Conservation (phyloP, 2,113 vertebrate genomes). For the Tringa solitaria region DNA sequence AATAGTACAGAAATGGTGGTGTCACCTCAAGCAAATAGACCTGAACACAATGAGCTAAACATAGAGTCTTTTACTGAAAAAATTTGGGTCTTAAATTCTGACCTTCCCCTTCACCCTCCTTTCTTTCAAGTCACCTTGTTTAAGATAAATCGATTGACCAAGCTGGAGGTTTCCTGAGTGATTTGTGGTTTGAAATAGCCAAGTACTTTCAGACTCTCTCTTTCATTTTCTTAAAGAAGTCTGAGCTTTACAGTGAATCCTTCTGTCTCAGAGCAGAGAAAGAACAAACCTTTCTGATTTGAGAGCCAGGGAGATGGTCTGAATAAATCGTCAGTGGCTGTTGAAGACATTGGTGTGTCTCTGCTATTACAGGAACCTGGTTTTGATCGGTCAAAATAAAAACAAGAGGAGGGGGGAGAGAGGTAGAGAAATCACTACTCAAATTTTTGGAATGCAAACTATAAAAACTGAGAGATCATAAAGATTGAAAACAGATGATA, state of each 20-base stretch:
- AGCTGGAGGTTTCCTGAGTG: neutral
- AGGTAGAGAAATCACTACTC: neutral
- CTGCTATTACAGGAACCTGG: neutral
- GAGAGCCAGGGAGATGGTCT: neutral
- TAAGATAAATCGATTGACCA: neutral
- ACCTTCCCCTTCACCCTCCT: neutral
- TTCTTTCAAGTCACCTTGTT: constrained; percentile 1
- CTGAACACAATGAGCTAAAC: neutral
- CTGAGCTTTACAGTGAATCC: constrained; percentile 5
- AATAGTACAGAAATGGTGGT: neutral
- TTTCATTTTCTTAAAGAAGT: constrained; percentile 20
- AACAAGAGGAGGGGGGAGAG: neutral
- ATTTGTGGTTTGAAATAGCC: neutral
- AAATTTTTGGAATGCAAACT: neutral
- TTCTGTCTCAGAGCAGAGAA: neutral
- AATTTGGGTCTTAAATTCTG: neutral
- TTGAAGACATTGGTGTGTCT: neutral
- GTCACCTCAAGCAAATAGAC: neutral
- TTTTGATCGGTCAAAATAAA: neutral
- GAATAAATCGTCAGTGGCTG: neutral
- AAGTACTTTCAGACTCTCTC: neutral
- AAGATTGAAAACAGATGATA: neutral
- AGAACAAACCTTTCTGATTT: neutral
- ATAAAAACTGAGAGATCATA: neutral
- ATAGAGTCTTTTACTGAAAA: neutral